phyloP scores from a whole-genome alignment of 2,113 vertebrate genomes.

The Dasyornis broadbenti region DNA sequence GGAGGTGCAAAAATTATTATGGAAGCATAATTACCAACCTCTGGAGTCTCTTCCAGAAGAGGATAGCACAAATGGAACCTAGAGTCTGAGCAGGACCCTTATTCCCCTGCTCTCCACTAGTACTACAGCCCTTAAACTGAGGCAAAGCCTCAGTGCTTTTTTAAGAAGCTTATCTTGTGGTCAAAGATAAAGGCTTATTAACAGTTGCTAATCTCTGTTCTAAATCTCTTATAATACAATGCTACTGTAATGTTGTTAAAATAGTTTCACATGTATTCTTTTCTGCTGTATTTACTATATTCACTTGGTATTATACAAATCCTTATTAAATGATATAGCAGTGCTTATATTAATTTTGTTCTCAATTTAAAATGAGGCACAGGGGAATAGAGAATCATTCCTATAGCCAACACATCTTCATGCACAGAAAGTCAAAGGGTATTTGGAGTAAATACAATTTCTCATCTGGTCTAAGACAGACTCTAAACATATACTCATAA shows the following conservation, averaged over 20 bases:
- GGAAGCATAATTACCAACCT: neutral
- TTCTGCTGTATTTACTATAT: neutral
- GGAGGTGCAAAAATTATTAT: neutral
- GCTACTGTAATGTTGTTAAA: neutral
- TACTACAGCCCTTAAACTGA: neutral
- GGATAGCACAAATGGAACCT: neutral
- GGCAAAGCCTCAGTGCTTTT: neutral
- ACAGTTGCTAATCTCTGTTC: conserved; percentile 7
- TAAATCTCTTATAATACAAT: neutral
- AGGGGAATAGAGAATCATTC: neutral
- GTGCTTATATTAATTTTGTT: neutral
- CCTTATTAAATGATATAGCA: neutral
- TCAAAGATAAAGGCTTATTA: conserved; percentile 36
- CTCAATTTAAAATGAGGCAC: neutral
- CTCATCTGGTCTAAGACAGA: neutral
- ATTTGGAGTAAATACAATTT: neutral
- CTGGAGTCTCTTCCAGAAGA: neutral
- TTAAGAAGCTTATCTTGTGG: conserved; percentile 2
- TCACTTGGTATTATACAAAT: neutral
- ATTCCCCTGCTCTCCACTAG: neutral
- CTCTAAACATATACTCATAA: neutral
- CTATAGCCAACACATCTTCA: neutral
- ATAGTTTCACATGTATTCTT: neutral
- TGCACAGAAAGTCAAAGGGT: neutral
- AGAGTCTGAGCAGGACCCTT: neutral